Evolutionary conservation across 53 echinoderm and acorn worm species (phyloP).

Genomic region (Glandiceps talaboti): DNA sequence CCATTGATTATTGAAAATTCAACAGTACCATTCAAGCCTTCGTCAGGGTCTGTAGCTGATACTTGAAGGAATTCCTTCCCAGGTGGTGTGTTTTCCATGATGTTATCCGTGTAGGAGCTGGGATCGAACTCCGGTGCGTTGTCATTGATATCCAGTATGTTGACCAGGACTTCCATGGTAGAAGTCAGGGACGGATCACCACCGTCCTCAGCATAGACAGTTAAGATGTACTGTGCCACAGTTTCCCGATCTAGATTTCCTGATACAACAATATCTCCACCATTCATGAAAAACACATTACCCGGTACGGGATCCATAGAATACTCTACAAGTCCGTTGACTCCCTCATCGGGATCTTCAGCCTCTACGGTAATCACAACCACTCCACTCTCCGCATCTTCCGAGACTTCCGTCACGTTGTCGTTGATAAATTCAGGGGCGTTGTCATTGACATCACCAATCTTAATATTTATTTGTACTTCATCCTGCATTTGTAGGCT

Average conservation of each 20-base stretch:
- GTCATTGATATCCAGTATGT: slow-evolving; percentile 61
- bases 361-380: slow-evolving; percentile 69
- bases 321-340: slow-evolving; percentile 78
- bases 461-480: slow-evolving; percentile 69
- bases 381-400: slow-evolving; percentile 33
- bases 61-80: slow-evolving; percentile 78
- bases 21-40: slow-evolving; percentile 47
- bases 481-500: slow-evolving; percentile 21
- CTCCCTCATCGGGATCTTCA: slow-evolving; percentile 59
- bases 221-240: slow-evolving; percentile 22
- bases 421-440: slow-evolving; percentile 57
- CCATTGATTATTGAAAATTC: slow-evolving; percentile 61
- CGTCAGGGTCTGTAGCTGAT: slow-evolving; percentile 53
- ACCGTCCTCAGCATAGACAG: slow-evolving; percentile 62
- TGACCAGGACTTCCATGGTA: slow-evolving; percentile 53
- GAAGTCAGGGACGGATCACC: slow-evolving; percentile 52
- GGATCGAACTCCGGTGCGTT: slow-evolving; percentile 46
- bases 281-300: slow-evolving; percentile 19
- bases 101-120: slow-evolving; percentile 29
- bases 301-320: slow-evolving; percentile 33
- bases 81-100: slow-evolving; percentile 53
- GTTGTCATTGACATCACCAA: slow-evolving; percentile 74
- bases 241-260: slow-evolving; percentile 78
- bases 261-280: slow-evolving; percentile 21
- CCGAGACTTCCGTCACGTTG: slow-evolving; percentile 30